phyloP scores from a whole-genome alignment of 2,888 invertebrate genomes.

The Pollenia labialis region DNA sequence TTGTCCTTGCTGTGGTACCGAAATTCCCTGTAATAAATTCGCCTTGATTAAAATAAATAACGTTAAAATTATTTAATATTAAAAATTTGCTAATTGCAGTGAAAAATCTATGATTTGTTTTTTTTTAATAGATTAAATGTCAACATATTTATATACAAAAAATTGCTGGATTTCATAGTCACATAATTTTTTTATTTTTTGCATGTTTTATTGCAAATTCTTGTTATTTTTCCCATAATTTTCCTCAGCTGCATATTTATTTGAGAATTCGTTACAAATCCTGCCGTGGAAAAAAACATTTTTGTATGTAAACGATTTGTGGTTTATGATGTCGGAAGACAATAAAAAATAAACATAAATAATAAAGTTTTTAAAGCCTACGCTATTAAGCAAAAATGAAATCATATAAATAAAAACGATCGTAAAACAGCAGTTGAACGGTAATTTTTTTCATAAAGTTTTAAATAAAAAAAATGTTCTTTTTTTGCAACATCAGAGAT shows the following conservation, averaged over 20 bases:
- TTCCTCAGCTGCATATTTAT: background rate
- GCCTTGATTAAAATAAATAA: too few relatives aligned
- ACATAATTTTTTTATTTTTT: too few relatives aligned
- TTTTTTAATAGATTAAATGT: too few relatives aligned
- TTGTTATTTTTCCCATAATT: too few relatives aligned
- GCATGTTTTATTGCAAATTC: too few relatives aligned
- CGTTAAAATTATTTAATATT: too few relatives aligned
- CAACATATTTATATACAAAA: too few relatives aligned
- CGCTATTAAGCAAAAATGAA: background rate
- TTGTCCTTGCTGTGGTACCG: too few relatives aligned
- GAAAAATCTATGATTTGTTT: too few relatives aligned
- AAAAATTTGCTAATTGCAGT: too few relatives aligned
- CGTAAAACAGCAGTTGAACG: slow-evolving; percentile 14
- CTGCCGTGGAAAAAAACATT: background rate
- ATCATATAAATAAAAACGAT: slow-evolving; percentile 18
- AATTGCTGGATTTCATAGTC: too few relatives aligned
- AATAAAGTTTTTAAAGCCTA: slow-evolving; percentile 16
- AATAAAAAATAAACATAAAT: background rate
- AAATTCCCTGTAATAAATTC: too few relatives aligned
- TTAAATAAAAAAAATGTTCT: background rate
- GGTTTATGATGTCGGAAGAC: background rate
- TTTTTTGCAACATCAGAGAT: background rate
- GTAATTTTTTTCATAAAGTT: slow-evolving; percentile 14
- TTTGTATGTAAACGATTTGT: slow-evolving; percentile 21
- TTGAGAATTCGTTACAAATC: background rate